These are phyloP conservation scores for Balanococcus diminutus DNA, from an alignment of 2,888 invertebrate genomes.

Conservation along the genomic window DNA sequence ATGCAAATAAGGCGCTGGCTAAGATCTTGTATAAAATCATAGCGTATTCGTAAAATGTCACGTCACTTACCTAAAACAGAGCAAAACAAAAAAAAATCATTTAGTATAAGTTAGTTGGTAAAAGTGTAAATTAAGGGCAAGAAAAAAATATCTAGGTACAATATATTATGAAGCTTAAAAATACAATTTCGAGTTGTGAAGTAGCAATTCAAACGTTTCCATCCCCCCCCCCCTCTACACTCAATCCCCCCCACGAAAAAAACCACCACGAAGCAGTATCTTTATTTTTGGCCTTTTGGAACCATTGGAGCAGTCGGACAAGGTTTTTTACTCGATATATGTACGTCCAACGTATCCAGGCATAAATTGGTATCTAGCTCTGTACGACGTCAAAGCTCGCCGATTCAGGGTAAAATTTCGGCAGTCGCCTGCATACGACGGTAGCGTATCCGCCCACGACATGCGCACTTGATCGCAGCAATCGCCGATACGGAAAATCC, in stretches of 20 bases:
- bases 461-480: neutral
- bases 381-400: neutral
- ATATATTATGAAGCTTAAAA: too few species aligned
- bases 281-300: too few species aligned
- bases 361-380: neutral
- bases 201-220: too few species aligned
- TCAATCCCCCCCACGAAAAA: too few species aligned
- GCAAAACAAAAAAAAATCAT: neutral
- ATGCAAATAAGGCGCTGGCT: neutral
- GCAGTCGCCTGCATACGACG: neutral
- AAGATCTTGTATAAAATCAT: neutral
- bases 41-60: neutral
- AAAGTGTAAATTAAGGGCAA: too few species aligned
- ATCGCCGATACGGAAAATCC: conserved; percentile 15
- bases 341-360: neutral
- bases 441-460: conserved; percentile 29
- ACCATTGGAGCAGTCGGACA: neutral
- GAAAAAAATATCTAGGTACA: too few species aligned
- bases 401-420: neutral
- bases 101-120: neutral
- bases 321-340: too few species aligned
- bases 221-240: too few species aligned
- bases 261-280: too few species aligned
- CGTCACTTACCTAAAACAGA: conserved; percentile 31
- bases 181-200: too few species aligned